Evolutionary conservation across 2,797 vertebrate species (phyloP), one percentile per base, ranked within the genome.

Genomic region (Lycodopsis pacificus): DNA sequence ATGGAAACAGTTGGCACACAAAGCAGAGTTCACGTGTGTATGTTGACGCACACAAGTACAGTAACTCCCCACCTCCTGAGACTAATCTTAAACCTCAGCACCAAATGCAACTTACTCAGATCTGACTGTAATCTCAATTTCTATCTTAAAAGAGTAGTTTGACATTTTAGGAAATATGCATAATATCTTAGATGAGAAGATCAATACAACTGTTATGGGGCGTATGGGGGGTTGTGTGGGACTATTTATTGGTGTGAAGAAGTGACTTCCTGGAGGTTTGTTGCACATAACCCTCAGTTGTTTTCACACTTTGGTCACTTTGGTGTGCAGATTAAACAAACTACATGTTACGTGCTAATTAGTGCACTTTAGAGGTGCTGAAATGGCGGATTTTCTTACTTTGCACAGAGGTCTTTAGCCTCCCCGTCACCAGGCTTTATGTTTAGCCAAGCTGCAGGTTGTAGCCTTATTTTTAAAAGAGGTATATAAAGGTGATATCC

Each of bases 1-100:
- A 81, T 77, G 81, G 82, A 87, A 85, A 79, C 25, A 62, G 38
- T 17, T 68, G 62, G 70, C 72, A 40, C 67, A 27, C 19, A 46
- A 34, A 84, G 74, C 59, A 49, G 27, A 30, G 54, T 2, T 8
- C 22, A 70, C 7, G 40, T 7, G 57, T 65, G 12, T 73, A 7
- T 14, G n/a, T 44, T 32, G 51, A 66, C 0, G 7, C 11, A 48
- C 14, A 30, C 12, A 44, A 25, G n/a, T 11, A 46, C 38, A 38
- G 9, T 51, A 1, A 20, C 46, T 59, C 20, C 17, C 7, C 17
- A 1, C 10, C 7, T 36, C 12, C 9, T 2, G 2, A 20, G 20
- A 5, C 58, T 17, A 48, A 64, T 36, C 19, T 15, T 53, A 22
- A 30, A 40, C 40, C 4, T 25, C 32, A 63, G 9, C 20, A 7